Evolutionary conservation across 2,888 invertebrate genomes (phyloP).

Genomic region (Meghimatium bilineatum): DNA sequence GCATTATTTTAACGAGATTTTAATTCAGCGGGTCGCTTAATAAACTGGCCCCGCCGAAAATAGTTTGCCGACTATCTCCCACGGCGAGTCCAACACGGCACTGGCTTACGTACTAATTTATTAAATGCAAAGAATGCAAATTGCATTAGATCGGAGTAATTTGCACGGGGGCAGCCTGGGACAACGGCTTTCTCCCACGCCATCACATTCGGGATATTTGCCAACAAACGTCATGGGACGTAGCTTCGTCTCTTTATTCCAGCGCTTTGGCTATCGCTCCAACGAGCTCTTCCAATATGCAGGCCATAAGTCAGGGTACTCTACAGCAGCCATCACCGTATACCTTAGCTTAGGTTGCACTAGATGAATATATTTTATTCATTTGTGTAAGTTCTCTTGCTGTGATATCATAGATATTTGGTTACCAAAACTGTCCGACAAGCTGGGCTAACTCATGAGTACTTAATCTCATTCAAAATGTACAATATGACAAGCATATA

Average conservation of each 20-base stretch:
- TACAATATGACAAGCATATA: too few relatives aligned
- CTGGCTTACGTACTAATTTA: slow-evolving; percentile 64
- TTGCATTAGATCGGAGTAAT: slow-evolving; percentile 64
- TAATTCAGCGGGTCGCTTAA: slow-evolving; percentile 54
- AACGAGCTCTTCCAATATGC: neutral
- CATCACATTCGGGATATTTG: slow-evolving; percentile 38
- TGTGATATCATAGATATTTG: too few relatives aligned
- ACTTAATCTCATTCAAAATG: too few relatives aligned
- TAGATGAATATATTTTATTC: too few relatives aligned
- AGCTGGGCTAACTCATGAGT: too few relatives aligned
- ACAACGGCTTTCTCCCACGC: slow-evolving; percentile 3
- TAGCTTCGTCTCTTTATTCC: slow-evolving; percentile 15
- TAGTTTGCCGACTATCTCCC: slow-evolving; percentile 55
- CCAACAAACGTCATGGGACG: slow-evolving; percentile 18
- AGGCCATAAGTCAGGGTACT: neutral
- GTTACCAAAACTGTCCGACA: too few relatives aligned
- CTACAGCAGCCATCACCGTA: neutral
- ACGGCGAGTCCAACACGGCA: slow-evolving; percentile 49
- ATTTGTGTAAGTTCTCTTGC: too few relatives aligned
- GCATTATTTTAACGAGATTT: slow-evolving; percentile 64
- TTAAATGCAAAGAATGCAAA: slow-evolving; percentile 67
- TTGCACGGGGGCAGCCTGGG: slow-evolving; percentile 59
- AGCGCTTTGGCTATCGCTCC: neutral
- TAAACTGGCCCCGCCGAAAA: slow-evolving; percentile 50
- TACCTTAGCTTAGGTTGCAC: too few relatives aligned